These are phyloP conservation scores for Theonella swinhoei DNA, from an alignment of 37 sponge, comb jelly and placozoan species.

Conservation along the genomic window DNA sequence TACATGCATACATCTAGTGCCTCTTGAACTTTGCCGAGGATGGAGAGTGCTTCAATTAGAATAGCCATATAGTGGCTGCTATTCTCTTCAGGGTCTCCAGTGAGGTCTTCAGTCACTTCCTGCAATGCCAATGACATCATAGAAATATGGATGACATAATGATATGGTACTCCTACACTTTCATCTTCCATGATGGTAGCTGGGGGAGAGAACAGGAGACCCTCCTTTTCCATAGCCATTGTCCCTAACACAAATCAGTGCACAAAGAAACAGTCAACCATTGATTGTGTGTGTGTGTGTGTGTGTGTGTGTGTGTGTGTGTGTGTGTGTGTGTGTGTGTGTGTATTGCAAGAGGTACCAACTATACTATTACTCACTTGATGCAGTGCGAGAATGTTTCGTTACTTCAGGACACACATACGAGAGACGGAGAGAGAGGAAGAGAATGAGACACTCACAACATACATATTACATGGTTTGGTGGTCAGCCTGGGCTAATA, in stretches of 20 bases:
- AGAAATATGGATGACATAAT: too few species aligned
- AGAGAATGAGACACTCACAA: too few species aligned
- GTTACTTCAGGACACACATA: not conserved
- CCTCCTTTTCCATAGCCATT: slow-evolving; percentile 2
- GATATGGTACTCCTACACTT: not conserved
- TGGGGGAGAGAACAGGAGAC: not conserved
- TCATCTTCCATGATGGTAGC: not conserved
- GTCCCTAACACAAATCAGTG: slow-evolving; percentile 3
- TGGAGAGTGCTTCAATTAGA: slow-evolving; percentile 73
- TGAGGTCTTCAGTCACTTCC: slow-evolving; percentile 59
- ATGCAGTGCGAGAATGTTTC: slow-evolving; percentile 18
- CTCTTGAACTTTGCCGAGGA: slow-evolving; percentile 61
- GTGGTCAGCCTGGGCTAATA: too few species aligned
- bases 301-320: too few species aligned
- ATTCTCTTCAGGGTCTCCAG: slow-evolving; percentile 70
- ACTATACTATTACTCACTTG: too few species aligned
- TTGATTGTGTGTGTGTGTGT: too few species aligned
- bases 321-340: too few species aligned
- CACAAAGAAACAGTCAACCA: too few species aligned
- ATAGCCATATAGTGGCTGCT: slow-evolving; percentile 66
- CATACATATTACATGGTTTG: too few species aligned
- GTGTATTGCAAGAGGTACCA: too few species aligned
- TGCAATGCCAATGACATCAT: too few species aligned
- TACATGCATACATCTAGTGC: slow-evolving; percentile 56
- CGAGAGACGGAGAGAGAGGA: not conserved